These are phyloP conservation scores for Allygus modestus DNA, from an alignment of 2,888 invertebrate species.

Conservation along the genomic window DNA sequence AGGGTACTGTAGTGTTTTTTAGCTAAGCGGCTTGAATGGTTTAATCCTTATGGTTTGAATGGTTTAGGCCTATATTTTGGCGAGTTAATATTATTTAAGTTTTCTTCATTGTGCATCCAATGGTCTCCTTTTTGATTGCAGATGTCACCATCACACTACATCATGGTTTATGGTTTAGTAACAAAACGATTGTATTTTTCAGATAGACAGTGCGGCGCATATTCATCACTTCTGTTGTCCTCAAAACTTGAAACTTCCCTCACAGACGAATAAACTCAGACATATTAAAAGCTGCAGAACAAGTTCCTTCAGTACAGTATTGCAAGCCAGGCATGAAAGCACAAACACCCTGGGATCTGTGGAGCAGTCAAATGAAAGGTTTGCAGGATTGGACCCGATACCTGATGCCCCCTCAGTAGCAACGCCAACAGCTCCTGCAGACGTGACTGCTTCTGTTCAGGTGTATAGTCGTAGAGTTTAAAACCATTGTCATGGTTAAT, in stretches of 20 bases:
- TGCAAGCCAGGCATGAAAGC: slow-evolving; percentile 33
- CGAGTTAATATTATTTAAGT: too few species aligned
- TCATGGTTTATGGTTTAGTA: too few species aligned
- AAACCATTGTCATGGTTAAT: too few species aligned
- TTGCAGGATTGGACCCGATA: slow-evolving; percentile 29
- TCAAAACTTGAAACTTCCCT: slow-evolving; percentile 10
- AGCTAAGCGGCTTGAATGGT: too few species aligned
- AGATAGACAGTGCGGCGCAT: slow-evolving; percentile 10
- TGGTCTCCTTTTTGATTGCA: too few species aligned
- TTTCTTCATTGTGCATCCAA: too few species aligned
- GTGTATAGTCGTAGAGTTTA: neutral
- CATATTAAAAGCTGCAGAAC: slow-evolving; percentile 22
- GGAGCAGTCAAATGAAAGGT: neutral
- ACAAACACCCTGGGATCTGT: neutral
- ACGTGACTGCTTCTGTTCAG: neutral
- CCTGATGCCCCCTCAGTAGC: slow-evolving; percentile 52
- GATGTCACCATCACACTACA: too few species aligned
- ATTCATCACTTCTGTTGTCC: slow-evolving; percentile 14
- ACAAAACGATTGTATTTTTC: neutral
- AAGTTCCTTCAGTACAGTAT: slow-evolving; percentile 14
- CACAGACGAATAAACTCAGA: neutral
- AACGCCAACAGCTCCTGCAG: neutral
- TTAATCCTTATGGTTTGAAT: too few species aligned
- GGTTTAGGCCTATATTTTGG: too few species aligned
- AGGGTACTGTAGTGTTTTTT: too few species aligned